Percentiles rank a stretch among this genome's conserved stretches.
Conservation (phyloP, 2,113 vertebrate genomes). For the Gallinago undulata region DNA sequence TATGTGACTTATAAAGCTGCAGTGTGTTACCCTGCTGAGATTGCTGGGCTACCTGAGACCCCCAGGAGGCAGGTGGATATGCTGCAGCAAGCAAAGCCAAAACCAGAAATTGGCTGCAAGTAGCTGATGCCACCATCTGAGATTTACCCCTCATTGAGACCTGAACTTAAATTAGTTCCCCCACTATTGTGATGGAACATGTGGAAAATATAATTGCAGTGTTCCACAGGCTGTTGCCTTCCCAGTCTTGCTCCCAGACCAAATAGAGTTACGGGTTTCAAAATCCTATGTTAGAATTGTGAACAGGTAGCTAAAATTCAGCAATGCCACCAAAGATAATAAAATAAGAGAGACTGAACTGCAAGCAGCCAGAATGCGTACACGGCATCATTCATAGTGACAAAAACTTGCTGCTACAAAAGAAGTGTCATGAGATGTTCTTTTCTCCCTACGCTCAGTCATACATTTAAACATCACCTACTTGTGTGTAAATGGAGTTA, state of each 20-base stretch:
- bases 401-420: neutral
- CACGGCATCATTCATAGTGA: neutral
- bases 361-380: neutral
- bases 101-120: neutral
- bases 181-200: rapidly evolving
- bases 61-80: neutral
- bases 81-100: neutral
- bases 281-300: rapidly evolving
- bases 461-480: neutral
- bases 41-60: neutral
- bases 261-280: neutral
- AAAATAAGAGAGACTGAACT: neutral
- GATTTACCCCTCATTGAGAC: neutral
- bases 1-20: neutral
- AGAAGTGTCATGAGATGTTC: neutral
- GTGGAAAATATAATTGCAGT: neutral
- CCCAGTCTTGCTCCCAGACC: neutral
- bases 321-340: neutral
- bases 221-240: neutral
- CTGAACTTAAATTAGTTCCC: neutral
- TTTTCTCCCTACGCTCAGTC: neutral
- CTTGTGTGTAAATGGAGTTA: neutral
- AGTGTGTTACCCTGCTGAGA: neutral
- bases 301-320: neutral
- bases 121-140: neutral